These are phyloP conservation scores for Perca schrenkii DNA, from an alignment of 2,113 vertebrate species.

Conservation along the genomic window DNA sequence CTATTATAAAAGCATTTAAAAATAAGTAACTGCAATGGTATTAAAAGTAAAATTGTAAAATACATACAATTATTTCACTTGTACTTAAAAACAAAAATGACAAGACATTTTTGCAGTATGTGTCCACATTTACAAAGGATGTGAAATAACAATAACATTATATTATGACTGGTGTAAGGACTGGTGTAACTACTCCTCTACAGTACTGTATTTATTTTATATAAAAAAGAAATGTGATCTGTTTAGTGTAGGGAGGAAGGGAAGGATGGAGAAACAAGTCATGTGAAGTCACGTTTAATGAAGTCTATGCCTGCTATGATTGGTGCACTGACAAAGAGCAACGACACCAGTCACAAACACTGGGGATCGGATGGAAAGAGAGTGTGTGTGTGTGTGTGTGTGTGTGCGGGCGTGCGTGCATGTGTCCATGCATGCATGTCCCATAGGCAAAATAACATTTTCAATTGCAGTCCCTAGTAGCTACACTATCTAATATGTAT, in stretches of 20 bases:
- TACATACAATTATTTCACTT: neutral
- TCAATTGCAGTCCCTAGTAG: constrained; percentile 80
- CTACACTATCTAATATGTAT: constrained; percentile 73
- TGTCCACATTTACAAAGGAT: neutral
- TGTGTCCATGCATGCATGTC: constrained; percentile 83
- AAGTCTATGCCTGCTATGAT: constrained; percentile 16
- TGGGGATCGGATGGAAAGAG: neutral
- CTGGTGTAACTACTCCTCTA: neutral
- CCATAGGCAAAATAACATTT: constrained; percentile 86
- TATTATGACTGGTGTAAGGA: neutral
- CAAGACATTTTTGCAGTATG: neutral
- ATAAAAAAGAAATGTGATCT: neutral
- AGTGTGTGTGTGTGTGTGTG: constrained; percentile 50
- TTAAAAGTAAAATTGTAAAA: neutral
- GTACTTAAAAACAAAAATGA: neutral
- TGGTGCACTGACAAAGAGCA: constrained; percentile 18
- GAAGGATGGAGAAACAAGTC: neutral
- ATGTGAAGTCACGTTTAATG: constrained; percentile 30
- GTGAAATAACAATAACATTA: neutral
- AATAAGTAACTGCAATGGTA: neutral
- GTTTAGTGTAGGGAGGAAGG: neutral
- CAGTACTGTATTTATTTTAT: neutral
- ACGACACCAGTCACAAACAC: constrained; percentile 5
- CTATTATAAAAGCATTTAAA: neutral
- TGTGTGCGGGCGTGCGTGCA: constrained; percentile 69